Evolutionary conservation across 2,113 vertebrate genomes (phyloP).

Genomic region (Theristicus caerulescens): DNA sequence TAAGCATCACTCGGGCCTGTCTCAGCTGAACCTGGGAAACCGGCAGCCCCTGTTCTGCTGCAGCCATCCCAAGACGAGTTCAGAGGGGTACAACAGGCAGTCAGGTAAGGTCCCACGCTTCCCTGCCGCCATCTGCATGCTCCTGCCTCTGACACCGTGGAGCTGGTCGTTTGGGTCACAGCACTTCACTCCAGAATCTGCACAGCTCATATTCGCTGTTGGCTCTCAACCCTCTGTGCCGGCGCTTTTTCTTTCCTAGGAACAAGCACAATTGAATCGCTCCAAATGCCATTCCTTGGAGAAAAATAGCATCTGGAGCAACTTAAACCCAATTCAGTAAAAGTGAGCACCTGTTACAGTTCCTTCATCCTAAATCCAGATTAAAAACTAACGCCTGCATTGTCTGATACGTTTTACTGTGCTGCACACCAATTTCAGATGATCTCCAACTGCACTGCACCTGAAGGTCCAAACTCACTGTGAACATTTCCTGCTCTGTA

Average conservation of each 20-base stretch:
- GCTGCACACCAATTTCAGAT: neutral
- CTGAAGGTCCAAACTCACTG: neutral
- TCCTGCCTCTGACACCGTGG: accelerated
- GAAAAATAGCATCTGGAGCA: neutral
- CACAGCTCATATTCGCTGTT: accelerated
- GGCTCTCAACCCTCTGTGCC: neutral
- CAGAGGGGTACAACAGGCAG: neutral
- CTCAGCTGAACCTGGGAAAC: neutral
- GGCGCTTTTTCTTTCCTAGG: neutral
- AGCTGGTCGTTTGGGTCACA: neutral
- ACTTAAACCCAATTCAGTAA: neutral
- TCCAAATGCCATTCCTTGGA: neutral
- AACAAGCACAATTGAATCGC: neutral
- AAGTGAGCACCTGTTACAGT: neutral
- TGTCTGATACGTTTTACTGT: neutral
- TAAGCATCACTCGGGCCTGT: neutral
- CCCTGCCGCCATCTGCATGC: neutral
- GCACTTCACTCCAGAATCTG: neutral
- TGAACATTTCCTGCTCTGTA: neutral
- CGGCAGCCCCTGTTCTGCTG: accelerated
- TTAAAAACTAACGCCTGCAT: neutral
- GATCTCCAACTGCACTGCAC: neutral
- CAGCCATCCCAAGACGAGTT: neutral
- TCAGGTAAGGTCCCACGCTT: neutral
- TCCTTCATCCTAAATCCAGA: neutral